Evolutionary conservation across 2,797 vertebrate species (phyloP).

Genomic region (Orestias chungarensis): DNA sequence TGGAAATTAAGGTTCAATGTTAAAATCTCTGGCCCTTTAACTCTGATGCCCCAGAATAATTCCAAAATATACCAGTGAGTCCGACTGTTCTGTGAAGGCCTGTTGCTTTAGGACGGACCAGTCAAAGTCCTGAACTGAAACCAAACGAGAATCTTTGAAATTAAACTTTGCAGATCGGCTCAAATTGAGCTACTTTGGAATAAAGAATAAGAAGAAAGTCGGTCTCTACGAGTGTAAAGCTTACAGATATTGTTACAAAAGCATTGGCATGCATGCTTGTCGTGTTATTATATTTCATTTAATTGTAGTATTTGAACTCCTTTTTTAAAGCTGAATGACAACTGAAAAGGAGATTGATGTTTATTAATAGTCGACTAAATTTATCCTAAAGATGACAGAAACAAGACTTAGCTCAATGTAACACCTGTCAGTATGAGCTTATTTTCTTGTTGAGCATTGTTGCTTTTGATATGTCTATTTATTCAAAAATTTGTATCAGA

Average conservation of each 20-base stretch:
- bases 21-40: not conserved
- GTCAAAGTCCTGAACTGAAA: not conserved
- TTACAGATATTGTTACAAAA: no score
- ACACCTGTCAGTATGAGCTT: not conserved
- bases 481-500: not conserved
- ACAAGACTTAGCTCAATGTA: not conserved
- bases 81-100: not conserved
- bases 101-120: not conserved
- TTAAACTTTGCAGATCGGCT: not conserved
- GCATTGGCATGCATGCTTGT: no score
- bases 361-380: not conserved
- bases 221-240: not conserved
- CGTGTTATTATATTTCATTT: no score
- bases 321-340: no score
- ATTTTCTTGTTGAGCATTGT: not conserved
- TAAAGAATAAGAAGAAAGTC: not conserved
- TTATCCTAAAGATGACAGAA: not conserved
- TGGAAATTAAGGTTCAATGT: not conserved
- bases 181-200: no score
- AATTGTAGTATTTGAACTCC: no score
- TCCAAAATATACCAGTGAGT: not conserved
- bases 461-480: not conserved
- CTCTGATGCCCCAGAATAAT: not conserved
- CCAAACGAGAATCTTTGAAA: not conserved
- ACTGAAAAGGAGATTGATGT: not conserved